phyloP scores from a whole-genome alignment of 2,888 invertebrate species.

The Idaea dimidiata region DNA sequence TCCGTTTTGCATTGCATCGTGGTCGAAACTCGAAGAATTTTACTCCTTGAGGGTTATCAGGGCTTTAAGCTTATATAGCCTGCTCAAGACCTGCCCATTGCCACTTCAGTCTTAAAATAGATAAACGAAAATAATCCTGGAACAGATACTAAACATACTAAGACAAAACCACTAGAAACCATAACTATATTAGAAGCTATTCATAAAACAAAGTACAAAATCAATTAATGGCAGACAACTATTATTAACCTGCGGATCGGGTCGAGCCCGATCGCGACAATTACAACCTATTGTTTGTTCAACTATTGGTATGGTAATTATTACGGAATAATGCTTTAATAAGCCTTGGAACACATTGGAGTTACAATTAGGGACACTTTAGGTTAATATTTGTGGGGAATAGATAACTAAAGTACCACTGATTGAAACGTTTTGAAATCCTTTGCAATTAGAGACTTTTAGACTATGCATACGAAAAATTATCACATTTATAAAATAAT shows the following conservation, averaged over 20 bases:
- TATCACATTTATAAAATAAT: background rate
- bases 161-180: slow-evolving; percentile 17
- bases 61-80: no score
- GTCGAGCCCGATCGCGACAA: slow-evolving; percentile 32
- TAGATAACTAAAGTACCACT: background rate
- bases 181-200: slow-evolving; percentile 22
- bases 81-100: no score
- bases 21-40: no score
- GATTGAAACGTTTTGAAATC: background rate
- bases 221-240: slow-evolving; percentile 63
- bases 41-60: no score
- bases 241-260: slow-evolving; percentile 33
- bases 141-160: slow-evolving; percentile 7
- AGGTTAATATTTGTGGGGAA: background rate
- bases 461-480: background rate
- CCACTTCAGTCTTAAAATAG: no score
- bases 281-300: slow-evolving; percentile 55
- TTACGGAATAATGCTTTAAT: slow-evolving; percentile 20
- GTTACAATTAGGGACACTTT: background rate
- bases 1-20: no score
- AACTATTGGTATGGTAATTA: slow-evolving; percentile 34
- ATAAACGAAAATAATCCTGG: background rate
- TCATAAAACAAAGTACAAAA: slow-evolving; percentile 46
- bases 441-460: background rate
- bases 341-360: slow-evolving; percentile 11